Evolutionary conservation across 2,797 vertebrate species (phyloP).

Genomic region (Sebastes glaucus): DNA sequence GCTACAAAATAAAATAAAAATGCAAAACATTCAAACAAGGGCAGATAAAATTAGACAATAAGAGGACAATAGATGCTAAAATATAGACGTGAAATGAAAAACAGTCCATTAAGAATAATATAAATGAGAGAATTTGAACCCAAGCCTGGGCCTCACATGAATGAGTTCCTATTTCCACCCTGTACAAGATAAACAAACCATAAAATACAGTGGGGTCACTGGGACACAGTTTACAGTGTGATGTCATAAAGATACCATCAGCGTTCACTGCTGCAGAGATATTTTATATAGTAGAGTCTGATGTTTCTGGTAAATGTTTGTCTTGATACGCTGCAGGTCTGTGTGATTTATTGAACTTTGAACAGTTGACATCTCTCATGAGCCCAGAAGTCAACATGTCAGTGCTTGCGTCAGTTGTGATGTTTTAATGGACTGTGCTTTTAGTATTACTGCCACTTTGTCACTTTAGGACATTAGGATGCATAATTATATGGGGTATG

Average conservation of each 20-base stretch:
- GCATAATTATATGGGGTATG: no score
- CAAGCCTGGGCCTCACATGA: not conserved
- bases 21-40: no score
- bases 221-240: not conserved
- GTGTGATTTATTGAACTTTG: conserved; percentile 41
- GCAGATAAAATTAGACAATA: no score
- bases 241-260: not conserved
- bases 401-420: conserved; percentile 13
- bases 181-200: not conserved
- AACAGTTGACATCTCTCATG: not conserved
- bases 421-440: no score
- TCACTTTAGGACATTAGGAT: no score
- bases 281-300: not conserved
- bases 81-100: no score
- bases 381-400: conserved; percentile 10
- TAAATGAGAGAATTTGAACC: not conserved
- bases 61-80: no score
- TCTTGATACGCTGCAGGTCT: not conserved
- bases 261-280: not conserved
- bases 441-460: no score
- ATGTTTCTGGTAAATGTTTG: not conserved
- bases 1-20: no score
- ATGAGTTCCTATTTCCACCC: not conserved
- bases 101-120: no score
- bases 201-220: not conserved